Evolutionary conservation across 1,140 invertebrate genomes (phyloP).

Genomic region (Phenacoccus solenopsis): DNA sequence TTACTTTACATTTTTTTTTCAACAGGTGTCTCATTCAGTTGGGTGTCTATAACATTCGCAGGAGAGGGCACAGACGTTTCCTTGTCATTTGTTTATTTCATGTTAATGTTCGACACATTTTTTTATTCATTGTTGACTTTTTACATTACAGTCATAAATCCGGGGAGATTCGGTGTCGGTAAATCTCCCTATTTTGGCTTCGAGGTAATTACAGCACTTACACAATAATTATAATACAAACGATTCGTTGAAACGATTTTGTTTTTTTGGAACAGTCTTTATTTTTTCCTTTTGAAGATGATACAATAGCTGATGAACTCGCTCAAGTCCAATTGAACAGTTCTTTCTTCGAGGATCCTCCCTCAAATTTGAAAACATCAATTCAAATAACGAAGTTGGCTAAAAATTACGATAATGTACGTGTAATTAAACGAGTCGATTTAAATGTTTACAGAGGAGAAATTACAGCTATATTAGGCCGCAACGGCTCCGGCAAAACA

Average conservation of each 20-base stretch:
- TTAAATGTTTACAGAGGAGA: constrained; percentile 43
- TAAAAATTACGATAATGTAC: constrained; percentile 27
- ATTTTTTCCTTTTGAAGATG: too few relatives aligned
- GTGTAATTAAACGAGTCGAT: constrained; percentile 26
- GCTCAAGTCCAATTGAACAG: too few relatives aligned
- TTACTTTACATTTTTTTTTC: too few relatives aligned
- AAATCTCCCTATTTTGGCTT: constrained; percentile 19
- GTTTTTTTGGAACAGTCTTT: constrained; percentile 23
- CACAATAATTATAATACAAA: too few relatives aligned
- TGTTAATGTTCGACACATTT: constrained; percentile 21
- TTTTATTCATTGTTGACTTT: constrained; percentile 21
- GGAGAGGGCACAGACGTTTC: background rate
- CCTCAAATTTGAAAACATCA: constrained; percentile 23
- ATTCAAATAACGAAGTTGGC: constrained; percentile 28
- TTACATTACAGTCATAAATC: constrained; percentile 24
- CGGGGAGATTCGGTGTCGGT: constrained; percentile 24
- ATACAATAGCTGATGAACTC: too few relatives aligned
- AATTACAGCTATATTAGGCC: constrained; percentile 73
- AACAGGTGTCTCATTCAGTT: background rate
- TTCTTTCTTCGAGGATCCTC: constrained; percentile 18
- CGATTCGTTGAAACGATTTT: too few relatives aligned
- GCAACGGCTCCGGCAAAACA: constrained; percentile 82
- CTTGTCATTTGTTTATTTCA: constrained; percentile 17
- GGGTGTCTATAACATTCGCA: background rate
- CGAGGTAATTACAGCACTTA: background rate